Conservation (phyloP, 2,797 vertebrate genomes). For the Tauraco hartlaubi region DNA sequence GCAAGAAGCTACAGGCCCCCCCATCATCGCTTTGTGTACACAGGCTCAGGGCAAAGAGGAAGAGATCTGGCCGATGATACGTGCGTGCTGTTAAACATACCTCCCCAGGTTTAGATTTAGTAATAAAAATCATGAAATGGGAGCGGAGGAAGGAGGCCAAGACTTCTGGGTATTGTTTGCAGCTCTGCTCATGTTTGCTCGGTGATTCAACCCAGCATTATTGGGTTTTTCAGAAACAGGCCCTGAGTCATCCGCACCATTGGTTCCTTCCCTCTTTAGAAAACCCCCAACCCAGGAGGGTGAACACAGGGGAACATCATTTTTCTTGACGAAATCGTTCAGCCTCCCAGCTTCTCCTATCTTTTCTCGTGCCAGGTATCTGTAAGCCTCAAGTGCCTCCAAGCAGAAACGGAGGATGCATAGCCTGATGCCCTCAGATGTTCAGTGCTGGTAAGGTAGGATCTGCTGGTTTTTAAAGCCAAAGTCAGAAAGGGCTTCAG, state of each 20-base stretch:
- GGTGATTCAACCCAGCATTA: neutral
- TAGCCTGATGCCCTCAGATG: neutral
- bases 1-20: conserved; percentile 45
- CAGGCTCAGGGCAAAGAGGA: conserved; percentile 20
- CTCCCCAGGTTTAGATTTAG: conserved; percentile 9
- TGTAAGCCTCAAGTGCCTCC: neutral
- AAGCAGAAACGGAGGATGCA: neutral
- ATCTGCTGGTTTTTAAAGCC: neutral
- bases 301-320: neutral
- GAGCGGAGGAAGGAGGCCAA: neutral
- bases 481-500: neutral
- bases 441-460: neutral
- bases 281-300: neutral
- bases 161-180: conserved; percentile 25
- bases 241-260: neutral
- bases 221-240: neutral
- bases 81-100: neutral
- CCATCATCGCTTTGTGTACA: neutral
- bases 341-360: neutral
- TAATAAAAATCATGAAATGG: neutral
- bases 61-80: neutral
- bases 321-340: neutral
- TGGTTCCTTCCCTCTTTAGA: neutral
- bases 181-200: neutral
- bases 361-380: neutral